Percentiles rank a stretch among this genome's conserved stretches.
Evolutionary conservation across 2,797 vertebrate genomes (phyloP).

Genomic region (Xiphorhynchus erythropygius): DNA sequence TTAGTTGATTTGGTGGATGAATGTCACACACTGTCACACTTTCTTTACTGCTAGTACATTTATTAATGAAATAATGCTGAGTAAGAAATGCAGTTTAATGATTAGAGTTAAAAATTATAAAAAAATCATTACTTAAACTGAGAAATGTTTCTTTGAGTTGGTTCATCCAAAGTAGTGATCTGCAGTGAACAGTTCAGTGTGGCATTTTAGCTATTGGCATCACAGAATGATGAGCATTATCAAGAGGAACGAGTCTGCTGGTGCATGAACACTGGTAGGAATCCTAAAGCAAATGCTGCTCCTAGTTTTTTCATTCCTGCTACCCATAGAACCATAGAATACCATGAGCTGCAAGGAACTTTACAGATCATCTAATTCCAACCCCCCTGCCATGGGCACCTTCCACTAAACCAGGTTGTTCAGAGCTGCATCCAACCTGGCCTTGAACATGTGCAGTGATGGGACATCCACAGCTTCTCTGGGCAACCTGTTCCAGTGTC

Average conservation of each 20-base stretch:
- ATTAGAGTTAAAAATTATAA: not conserved
- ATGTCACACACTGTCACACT: not conserved
- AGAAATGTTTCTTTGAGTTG: not conserved
- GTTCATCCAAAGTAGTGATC: not conserved
- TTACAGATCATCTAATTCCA: not conserved
- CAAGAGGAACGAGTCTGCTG: not conserved
- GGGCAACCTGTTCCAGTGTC: no score
- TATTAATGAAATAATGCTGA: not conserved
- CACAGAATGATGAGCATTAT: not conserved
- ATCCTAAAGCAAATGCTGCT: not conserved
- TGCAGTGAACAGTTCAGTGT: not conserved
- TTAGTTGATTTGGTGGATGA: not conserved
- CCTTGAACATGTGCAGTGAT: not conserved
- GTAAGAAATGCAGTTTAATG: not conserved
- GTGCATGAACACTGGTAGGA: not conserved
- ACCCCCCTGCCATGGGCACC: not conserved
- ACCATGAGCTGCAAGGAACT: not conserved
- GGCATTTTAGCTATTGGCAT: not conserved
- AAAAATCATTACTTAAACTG: not conserved
- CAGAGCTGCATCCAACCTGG: not conserved
- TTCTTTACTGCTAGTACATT: not conserved
- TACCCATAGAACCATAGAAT: not conserved
- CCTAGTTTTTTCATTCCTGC: not conserved
- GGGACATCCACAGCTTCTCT: not conserved
- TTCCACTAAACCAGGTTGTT: not conserved